Evolutionary conservation across 2,113 vertebrate species (phyloP), one percentile per base, ranked within the genome.

Genomic region (Leiothrix lutea): DNA sequence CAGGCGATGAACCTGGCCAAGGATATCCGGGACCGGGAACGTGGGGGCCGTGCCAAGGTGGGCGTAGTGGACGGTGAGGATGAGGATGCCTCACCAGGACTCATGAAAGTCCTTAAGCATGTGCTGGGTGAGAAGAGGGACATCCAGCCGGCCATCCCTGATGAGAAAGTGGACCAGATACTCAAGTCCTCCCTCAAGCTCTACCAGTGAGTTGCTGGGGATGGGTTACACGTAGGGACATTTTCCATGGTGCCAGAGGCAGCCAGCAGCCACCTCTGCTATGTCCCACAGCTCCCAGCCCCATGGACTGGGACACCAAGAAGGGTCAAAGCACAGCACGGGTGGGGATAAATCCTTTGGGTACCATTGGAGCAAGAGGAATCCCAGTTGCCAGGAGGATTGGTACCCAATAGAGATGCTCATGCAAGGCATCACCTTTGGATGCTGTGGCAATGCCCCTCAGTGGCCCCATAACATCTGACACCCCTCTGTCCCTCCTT

Each of bases 1-100:
- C 93, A 99, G 99, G 98, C 97, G 0, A 98, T 99, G 98, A 98
- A 89, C 53, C 95, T 99, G 90, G 98, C 98, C 44, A 99, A 99
- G 92, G 98, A 99, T 83, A 99, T 99, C 91, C 98, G 99, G 8
- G 99, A 99, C 95, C 97, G 98, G 72, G 99, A 99, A 77, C 98
- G 98, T 0, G 99, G 98, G 1, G 99, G 99, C 9, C 98, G 99
- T 23, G 96, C 98, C 23, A 96, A 98, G 12, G 97, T 99, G 72
- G 98, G 95, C 0, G 78, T 99, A 35, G 98, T 99, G 89, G 99
- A 99, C 0, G 98, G 99, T 4, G 98, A 99, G 16, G 8, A 97
- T 0, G 99, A 99, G 77, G 84, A 25, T 0, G 88, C 95, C 5
- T 97, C 98, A 0, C 98, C 98, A 0, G 83, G 75, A 57, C 97